Base-by-base conservation (phyloP, 2,888 invertebrate genomes). In the Tenthredo distinguenda region DNA sequence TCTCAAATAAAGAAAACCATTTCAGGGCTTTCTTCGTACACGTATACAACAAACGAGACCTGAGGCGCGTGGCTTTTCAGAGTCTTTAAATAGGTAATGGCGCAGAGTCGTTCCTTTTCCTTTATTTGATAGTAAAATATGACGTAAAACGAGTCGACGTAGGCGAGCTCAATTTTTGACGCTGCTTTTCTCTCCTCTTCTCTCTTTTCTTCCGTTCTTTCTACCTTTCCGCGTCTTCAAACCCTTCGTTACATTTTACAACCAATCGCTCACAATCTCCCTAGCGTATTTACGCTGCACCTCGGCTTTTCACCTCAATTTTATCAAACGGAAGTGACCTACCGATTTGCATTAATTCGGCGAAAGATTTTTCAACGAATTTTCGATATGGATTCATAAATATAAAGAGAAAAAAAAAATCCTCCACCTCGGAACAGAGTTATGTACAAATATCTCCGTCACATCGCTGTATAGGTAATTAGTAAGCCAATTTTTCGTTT, bases 51-150 rank as follows among this genome's bases (percentile, higher is more conserved):
- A 40, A 62, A 40, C 81, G 62, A 62, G 81, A 31, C 21, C 40
- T 55, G 31, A 34, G 77, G 77, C 77, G 34, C 55, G 72, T 74
- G 72, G 31, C 50, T 50, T 77, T 77, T 55, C 40, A 81, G 21
- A 58, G 76, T 77, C 77, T 65, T 65, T 58, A 77, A 85, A 77
- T 77, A 85, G 77, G 76, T 77, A 77, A 76, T 85, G 47, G 77
- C 47, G 18, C 84, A 21, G 55, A 84, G 76, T 62, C 40, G 58
- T n/a, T 40, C 74, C 43, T 84, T 84, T 84, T 81, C 76, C 76
- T 84, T 84, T 85, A 85, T 85, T 85, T n/a, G 9, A 26, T 81
- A 65, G 40, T 84, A 84, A 84, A 85, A 81, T 79, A 79, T 79
- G 65, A 81, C 62, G 43, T 84, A 76, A 84, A 84, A 84, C 34